phyloP scores from a whole-genome alignment of 1,140 invertebrate genomes.

The Trichoplusia ni region DNA sequence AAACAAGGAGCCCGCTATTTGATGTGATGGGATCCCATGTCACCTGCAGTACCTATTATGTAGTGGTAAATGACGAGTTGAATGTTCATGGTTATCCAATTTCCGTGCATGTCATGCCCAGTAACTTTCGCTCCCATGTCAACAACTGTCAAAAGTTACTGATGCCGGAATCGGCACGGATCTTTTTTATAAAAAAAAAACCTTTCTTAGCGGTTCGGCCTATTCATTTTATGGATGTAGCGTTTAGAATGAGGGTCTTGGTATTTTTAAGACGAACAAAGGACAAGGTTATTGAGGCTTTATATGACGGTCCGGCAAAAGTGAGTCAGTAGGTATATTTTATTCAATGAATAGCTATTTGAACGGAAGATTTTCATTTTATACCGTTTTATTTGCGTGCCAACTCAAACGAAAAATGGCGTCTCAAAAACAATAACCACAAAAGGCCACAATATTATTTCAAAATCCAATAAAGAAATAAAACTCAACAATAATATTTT shows the following conservation, averaged over 20 bases:
- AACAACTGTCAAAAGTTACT: slow-evolving; percentile 32
- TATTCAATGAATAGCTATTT: too few species aligned
- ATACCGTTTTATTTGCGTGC: too few species aligned
- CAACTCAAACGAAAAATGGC: too few species aligned
- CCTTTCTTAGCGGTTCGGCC: slow-evolving; percentile 9
- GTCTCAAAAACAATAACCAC: too few species aligned
- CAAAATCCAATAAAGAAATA: too few species aligned
- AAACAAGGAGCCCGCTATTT: background rate
- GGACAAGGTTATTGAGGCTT: slow-evolving; percentile 16
- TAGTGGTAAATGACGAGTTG: slow-evolving; percentile 21
- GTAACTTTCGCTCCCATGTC: slow-evolving; percentile 27
- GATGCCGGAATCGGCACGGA: slow-evolving; percentile 1
- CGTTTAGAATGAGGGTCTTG: slow-evolving; percentile 4
- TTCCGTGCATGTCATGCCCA: slow-evolving; percentile 22
- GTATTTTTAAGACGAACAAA: slow-evolving; percentile 22
- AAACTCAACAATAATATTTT: too few species aligned
- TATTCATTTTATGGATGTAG: slow-evolving; percentile 10
- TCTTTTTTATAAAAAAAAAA: slow-evolving; percentile 13
- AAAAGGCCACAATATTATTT: too few species aligned
- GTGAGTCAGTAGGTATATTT: too few species aligned
- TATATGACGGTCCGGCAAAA: background rate
- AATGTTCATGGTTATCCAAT: slow-evolving; percentile 25
- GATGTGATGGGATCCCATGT: background rate
- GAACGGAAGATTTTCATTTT: too few species aligned
- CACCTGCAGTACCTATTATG: slow-evolving; percentile 9